Conservation (phyloP, 1,140 invertebrate species). For the Drosophila santomea region DNA sequence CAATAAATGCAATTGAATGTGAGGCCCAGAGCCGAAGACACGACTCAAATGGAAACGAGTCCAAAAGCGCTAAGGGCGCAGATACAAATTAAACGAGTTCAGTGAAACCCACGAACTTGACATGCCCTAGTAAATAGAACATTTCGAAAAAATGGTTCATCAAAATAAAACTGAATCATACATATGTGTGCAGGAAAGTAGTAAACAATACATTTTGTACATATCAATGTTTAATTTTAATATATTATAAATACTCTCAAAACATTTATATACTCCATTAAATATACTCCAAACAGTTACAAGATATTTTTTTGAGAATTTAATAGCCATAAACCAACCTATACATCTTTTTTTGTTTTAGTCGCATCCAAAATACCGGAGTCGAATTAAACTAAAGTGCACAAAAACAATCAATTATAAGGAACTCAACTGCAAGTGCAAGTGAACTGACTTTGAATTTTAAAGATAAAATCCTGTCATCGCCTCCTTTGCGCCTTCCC, state of each 20-base stretch:
- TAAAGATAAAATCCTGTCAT: slow-evolving; percentile 1
- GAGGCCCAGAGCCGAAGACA: slow-evolving; percentile 34
- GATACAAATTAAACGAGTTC: slow-evolving; percentile 26
- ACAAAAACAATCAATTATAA: too few species aligned
- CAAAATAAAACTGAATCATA: not conserved
- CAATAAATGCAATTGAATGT: slow-evolving; percentile 77
- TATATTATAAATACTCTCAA: too few species aligned
- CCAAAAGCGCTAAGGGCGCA: not conserved
- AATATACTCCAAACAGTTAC: too few species aligned
- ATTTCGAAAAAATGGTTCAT: not conserved
- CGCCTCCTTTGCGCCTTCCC: not conserved
- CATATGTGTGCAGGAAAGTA: too few species aligned
- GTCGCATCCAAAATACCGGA: too few species aligned
- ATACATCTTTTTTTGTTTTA: too few species aligned
- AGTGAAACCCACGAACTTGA: not conserved
- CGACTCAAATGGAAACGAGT: slow-evolving; percentile 20
- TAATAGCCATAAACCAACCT: too few species aligned
- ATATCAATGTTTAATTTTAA: too few species aligned
- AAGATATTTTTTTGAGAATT: too few species aligned
- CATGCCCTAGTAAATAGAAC: slow-evolving; percentile 3
- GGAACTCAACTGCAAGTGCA: not conserved
- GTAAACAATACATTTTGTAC: too few species aligned
- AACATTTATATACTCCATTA: too few species aligned
- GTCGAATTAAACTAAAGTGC: too few species aligned
- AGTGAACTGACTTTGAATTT: not conserved